A percentile compares a stretch with the other conserved stretches of the same genome.
These are phyloP conservation scores for Cinara cedri DNA, from an alignment of 2,888 invertebrate species.

Conservation along the genomic window DNA sequence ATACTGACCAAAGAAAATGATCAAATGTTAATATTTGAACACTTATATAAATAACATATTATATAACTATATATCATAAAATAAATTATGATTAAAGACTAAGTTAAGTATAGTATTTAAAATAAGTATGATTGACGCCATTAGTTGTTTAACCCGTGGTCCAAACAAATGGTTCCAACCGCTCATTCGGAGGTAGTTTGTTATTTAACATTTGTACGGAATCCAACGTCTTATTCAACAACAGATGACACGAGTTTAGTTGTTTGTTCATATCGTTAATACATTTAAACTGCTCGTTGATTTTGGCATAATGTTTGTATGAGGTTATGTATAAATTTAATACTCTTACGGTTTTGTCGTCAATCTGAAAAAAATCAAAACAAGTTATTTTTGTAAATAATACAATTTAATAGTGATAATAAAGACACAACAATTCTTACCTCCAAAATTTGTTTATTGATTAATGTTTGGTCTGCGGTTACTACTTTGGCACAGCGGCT, in stretches of 20 bases:
- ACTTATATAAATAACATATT: neutral
- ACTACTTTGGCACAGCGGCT: conserved; percentile 82
- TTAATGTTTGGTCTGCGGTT: conserved; percentile 77
- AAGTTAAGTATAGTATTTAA: too few species aligned
- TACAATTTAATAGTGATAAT: neutral
- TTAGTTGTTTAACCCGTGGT: conserved; percentile 30
- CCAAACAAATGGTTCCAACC: conserved; percentile 83
- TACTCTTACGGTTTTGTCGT: conserved; percentile 74
- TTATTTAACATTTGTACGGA: conserved; percentile 85
- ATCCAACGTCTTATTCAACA: conserved; percentile 83
- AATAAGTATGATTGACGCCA: too few species aligned
- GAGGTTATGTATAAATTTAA: conserved; percentile 76
- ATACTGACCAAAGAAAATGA: conserved; percentile 36
- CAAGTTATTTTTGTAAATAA: neutral
- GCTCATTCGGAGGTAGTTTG: conserved; percentile 78
- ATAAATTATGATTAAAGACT: too few species aligned
- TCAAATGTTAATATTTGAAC: neutral
- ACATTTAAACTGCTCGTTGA: conserved; percentile 83
- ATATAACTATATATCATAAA: neutral
- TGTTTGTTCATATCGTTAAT: conserved; percentile 84
- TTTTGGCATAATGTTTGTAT: conserved; percentile 82
- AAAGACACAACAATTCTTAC: conserved; percentile 64
- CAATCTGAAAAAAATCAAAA: conserved; percentile 67
- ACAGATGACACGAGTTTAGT: conserved; percentile 78
- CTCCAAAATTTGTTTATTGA: conserved; percentile 79